phyloP scores from a whole-genome alignment of 1,140 invertebrate species.

The Pogonomyrmex barbatus region DNA sequence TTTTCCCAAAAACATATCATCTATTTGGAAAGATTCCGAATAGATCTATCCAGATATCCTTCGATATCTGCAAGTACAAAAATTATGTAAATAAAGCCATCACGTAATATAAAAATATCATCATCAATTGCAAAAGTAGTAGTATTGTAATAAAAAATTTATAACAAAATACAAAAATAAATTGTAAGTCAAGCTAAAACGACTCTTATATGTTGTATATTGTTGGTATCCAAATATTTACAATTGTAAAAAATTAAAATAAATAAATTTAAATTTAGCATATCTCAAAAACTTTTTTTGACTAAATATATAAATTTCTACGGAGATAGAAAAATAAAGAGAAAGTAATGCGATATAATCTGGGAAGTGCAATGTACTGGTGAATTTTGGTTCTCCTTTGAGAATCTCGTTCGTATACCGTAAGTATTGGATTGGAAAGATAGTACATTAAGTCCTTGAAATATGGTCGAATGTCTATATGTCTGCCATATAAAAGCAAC shows the following conservation, averaged over 20 bases:
- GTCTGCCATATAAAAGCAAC: neutral
- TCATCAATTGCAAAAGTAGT: neutral
- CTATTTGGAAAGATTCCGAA: neutral
- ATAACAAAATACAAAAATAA: slow-evolving; percentile 7
- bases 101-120: neutral
- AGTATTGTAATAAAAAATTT: neutral
- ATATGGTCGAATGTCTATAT: slow-evolving; percentile 18
- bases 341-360: neutral
- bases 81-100: neutral
- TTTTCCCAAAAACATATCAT: slow-evolving; percentile 5
- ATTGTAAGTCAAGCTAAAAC: neutral
- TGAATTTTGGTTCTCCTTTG: slow-evolving; percentile 20
- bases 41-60: neutral
- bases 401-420: neutral
- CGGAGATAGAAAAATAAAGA: neutral
- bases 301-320: neutral
- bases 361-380: neutral
- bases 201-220: neutral
- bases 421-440: slow-evolving; percentile 28
- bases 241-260: neutral
- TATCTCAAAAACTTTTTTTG: neutral
- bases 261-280: neutral
- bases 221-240: neutral
- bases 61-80: neutral
- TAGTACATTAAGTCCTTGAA: slow-evolving; percentile 18